Base-by-base conservation (phyloP, 2,797 vertebrate species). In the Coreius guichenoti region DNA sequence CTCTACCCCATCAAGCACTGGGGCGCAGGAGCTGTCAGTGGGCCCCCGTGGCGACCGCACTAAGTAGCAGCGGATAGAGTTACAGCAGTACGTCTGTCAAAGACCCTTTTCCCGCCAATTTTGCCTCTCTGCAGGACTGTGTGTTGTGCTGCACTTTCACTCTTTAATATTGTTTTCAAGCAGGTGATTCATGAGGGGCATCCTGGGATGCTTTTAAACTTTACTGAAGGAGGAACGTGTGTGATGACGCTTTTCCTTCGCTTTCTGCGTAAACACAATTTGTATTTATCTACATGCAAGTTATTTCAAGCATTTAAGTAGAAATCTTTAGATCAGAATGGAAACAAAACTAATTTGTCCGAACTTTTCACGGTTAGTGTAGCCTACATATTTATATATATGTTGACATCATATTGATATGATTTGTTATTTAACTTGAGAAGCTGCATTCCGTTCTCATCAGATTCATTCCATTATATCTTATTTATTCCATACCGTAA, bases 11-110 rank as follows among this genome's bases (percentile, higher is more conserved):
- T 92, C 90, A 90, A 88, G 76, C 83, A 84, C 79, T 69, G 82
- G 89, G 86, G 89, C 82, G 43, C 68, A 75, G 78, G 74, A 86
- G 82, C 89, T 92, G 91, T 93, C 92, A 92, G 89, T 91, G 92
- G 36, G 89, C 88, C 88, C 75, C 85, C 23, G 89, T 90, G 90
- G 92, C 83, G 84, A 6, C 67, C 88, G 81, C 89, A 90, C 88
- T 83, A 89, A 91, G 89, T 88, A 92, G 89, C 84, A 86, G 87
- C 87, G 92, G 91, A 94, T 95, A 93, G 85, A 92, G 92, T 95
- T 95, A 92, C 95, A 91, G 89, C 91, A 92, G 94, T 92, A 94
- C 95, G 94, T 94, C 94, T 90, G 87, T 84, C 86, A 91, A 84
- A 77, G 70, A 43, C 85, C 33, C 79, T 75, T 84, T 81, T 75